Base-by-base conservation (phyloP, 2,113 vertebrate species). In the Heterotis niloticus region DNA sequence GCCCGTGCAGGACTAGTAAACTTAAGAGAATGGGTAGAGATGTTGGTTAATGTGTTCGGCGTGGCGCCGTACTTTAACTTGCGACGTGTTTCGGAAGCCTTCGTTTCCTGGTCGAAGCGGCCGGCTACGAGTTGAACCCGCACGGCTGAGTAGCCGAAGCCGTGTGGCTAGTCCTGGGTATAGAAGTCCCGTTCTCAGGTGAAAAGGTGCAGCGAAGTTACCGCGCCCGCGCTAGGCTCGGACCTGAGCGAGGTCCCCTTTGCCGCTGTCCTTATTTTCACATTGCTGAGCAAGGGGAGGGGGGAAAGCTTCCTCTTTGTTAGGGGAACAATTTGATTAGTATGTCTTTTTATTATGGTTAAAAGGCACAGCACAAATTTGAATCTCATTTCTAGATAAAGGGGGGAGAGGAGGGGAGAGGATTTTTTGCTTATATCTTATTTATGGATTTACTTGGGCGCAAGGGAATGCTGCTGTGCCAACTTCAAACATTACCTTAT, bases 401-500 rank as follows among this genome's bases (percentile, higher is more conserved):
- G 44, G 14, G 11, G n/a, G 87, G 87, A 86, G 89, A 84, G 84
- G 85, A 83, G 79, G 77, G 84, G 44, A 29, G 82, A 86, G 77
- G 83, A 83, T 75, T 60, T 77, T 82, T 91, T 92, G 92, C 92
- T 95, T 94, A 89, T 94, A 92, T 96, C 92, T 96, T 96, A 94
- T 95, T 96, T 95, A 94, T 94, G 94, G 93, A 92, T 93, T 95
- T 94, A 93, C 92, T 94, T 93, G 95, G 94, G 94, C 93, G 92
- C 93, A 86, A 83, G 94, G 95, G 94, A 95, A 92, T 92, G 92
- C 91, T 89, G 91, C 93, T 89, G 88, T 91, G 91, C 90, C 91
- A 94, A 93, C 93, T 94, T 94, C 93, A 96, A 90, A 93, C 93
- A 89, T 91, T 87, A 92, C 93, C 92, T 94, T 92, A 93, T 94